phyloP scores from a whole-genome alignment of 2,797 vertebrate genomes.

The Acipenser ruthenus region DNA sequence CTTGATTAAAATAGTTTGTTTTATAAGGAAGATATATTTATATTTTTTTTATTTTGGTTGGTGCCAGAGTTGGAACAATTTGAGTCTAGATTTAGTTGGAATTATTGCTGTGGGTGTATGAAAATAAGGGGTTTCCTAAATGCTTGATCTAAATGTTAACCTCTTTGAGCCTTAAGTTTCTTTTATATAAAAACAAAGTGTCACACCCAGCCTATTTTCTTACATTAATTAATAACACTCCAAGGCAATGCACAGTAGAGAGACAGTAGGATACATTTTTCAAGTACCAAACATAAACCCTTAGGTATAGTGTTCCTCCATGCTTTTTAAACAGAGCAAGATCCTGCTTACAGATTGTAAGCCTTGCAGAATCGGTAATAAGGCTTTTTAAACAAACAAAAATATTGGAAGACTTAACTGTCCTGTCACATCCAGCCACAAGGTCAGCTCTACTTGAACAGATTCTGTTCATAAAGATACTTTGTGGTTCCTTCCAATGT shows the following conservation, averaged over 20 bases:
- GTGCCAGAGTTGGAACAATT: slow-evolving; percentile 31
- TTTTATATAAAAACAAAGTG: too few relatives aligned
- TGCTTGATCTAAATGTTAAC: too few relatives aligned
- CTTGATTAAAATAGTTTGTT: too few relatives aligned
- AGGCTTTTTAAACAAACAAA: background rate
- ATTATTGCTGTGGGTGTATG: background rate
- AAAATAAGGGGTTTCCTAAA: background rate
- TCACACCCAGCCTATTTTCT: too few relatives aligned
- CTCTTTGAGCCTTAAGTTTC: too few relatives aligned
- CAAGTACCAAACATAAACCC: slow-evolving; percentile 46
- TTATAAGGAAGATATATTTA: slow-evolving; percentile 26
- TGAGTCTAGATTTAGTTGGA: background rate
- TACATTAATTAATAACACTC: background rate
- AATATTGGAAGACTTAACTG: slow-evolving; percentile 1
- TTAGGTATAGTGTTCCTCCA: slow-evolving; percentile 4
- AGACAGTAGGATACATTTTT: slow-evolving; percentile 47
- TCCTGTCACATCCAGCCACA: background rate
- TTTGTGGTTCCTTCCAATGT: background rate
- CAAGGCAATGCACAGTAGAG: slow-evolving; percentile 24
- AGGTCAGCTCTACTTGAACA: background rate
- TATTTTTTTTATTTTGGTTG: slow-evolving; percentile 36
- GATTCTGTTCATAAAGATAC: slow-evolving; percentile 1
- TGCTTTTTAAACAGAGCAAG: background rate
- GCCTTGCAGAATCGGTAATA: background rate
- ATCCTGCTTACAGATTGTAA: background rate